Base-by-base conservation (phyloP, 1,140 invertebrate species). In the Procambarus virginalis region DNA sequence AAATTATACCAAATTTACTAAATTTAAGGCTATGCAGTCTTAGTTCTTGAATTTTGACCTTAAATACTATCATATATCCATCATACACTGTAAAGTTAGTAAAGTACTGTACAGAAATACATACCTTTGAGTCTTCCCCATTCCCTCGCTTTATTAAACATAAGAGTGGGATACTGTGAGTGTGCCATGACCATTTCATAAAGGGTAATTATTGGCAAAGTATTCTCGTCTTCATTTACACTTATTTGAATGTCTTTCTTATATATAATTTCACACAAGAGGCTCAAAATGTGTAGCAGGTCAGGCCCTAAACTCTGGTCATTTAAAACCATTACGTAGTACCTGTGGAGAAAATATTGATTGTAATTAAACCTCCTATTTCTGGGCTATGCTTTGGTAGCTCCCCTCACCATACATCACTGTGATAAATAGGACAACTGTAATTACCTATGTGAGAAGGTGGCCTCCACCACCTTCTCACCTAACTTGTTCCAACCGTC, bases 181-280 rank as follows among this genome's bases (percentile, higher is more conserved):
- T 86, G 84, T 12, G 46, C 75, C 5, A 86, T 86, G 84, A 86
- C 60, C 84, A 86, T 77, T 12, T 77, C 48, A 73, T 86, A 86
- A 4, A 86, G n/a, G 3, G 84, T 86, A n/a, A 20, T 86, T 45
- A 77, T 46, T 12, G 84, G 84, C 20, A 86, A 75, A 46, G 60
- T 17, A 75, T 49, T 45, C 5, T 86, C 75, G 60, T 60, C 75
- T 51, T 45, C 22, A 45, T 51, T 55, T 12, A 55, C 20, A 51
- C 8, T 77, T 5, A 2, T 4, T 12, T 86, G 20, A 4, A n/a
- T n/a, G 2, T 78, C 34, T 17, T 86, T 86, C 14, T n/a, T 86
- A 45, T 86, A 86, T 14, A 86, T 2, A 51, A 64, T 22, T 76
- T 45, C 48, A 58, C 73, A 86, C 51, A 86, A 58, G 3, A 55